Evolutionary conservation across 2,888 invertebrate species (phyloP), one percentile per base, ranked within the genome.

Genomic region (Cephus runcator): DNA sequence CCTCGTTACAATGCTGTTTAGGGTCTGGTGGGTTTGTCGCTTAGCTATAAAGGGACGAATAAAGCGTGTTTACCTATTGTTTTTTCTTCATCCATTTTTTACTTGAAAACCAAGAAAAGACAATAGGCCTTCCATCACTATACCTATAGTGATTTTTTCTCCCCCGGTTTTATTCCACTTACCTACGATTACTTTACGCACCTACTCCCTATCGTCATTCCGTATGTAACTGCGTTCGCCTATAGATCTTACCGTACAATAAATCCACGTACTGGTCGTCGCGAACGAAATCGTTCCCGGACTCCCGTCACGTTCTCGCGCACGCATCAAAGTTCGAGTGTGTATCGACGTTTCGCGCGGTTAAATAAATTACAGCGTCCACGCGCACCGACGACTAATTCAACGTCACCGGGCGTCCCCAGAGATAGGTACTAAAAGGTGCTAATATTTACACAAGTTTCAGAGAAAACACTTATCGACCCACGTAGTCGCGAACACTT

Each of bases 331-430:
- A 56, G 56, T 23, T 56, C 56, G 23, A 56, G 56, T 56, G 56
- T 56, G 56, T 56, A 9, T 56, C 56, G 56, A 9, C 23, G 56
- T 56, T 56, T 23, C 23, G 56, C 56, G 83, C 80, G 79, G 76
- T 78, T 68, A 82, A 83, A 85, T 87, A 85, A 86, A 87, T 88
- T 84, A 86, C 82, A 81, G 79, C 82, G 80, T 82, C 83, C 82
- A 83, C 83, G 83, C 84, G 81, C 79, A 76, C 56, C 73, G 69
- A 76, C 69, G 71, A 79, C 73, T 71, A 34, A 23, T 56, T 56
- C 56, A 56, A 23, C 23, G 23, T 56, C 9, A 23, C 23, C 56
- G 33, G 23, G 71, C 71, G 31, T 30, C 30, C 11, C 71, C 77
- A 71, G 77, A 34, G 76, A 71, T 73, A 34, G 74, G 76, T 81